These are phyloP conservation scores for Sphaerodactylus townsendi DNA, from an alignment of 2,113 vertebrate genomes.

Conservation along the genomic window DNA sequence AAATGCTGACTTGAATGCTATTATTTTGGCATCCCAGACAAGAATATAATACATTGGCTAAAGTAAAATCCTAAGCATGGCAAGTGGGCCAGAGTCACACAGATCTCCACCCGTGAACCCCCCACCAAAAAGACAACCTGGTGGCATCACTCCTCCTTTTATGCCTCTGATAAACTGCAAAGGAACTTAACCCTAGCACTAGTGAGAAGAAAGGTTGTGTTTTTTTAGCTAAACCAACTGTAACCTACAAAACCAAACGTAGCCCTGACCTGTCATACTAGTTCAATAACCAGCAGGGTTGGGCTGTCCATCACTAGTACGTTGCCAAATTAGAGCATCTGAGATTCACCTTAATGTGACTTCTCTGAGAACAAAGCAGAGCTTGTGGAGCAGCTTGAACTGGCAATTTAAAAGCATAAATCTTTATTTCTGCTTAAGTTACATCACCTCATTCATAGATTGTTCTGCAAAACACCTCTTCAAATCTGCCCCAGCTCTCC, in stretches of 20 bases:
- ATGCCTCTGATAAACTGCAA: background rate
- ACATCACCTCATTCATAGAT: background rate
- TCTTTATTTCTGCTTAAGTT: background rate
- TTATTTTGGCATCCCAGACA: background rate
- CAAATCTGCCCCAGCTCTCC: background rate
- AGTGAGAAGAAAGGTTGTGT: background rate
- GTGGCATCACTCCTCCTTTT: background rate
- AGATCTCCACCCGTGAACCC: background rate
- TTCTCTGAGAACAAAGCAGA: conserved; percentile 2
- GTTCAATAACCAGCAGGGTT: background rate
- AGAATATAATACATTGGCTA: background rate
- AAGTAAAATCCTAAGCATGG: background rate
- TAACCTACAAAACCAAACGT: too few relatives aligned
- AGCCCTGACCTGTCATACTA: background rate
- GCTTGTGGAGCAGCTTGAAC: background rate
- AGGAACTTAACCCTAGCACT: background rate
- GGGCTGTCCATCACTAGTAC: background rate
- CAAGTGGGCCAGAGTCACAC: background rate
- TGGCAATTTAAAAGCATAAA: background rate
- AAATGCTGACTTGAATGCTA: background rate
- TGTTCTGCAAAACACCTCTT: background rate
- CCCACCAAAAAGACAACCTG: background rate
- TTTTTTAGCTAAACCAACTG: background rate
- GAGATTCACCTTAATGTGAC: background rate
- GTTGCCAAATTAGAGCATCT: accelerated